These are phyloP conservation scores for Cecropterus lyciades DNA, from an alignment of 1,140 invertebrate species.

Conservation along the genomic window DNA sequence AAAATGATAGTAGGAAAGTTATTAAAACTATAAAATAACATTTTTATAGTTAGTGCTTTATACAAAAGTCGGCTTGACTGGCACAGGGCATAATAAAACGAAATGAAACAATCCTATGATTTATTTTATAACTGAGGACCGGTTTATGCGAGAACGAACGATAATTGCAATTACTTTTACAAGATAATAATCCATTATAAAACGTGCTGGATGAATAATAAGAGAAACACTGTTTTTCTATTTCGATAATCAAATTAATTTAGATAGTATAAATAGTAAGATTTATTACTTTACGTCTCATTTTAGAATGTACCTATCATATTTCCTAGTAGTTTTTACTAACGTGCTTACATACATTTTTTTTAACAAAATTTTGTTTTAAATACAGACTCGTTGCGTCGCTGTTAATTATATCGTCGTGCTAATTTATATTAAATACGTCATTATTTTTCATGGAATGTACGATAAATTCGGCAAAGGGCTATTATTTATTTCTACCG, in stretches of 20 bases:
- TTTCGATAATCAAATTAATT: no score
- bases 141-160: slow-evolving; percentile 49
- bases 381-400: neutral
- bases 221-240: no score
- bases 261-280: no score
- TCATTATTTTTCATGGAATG: slow-evolving; percentile 32
- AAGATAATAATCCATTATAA: neutral
- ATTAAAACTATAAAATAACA: slow-evolving; percentile 60
- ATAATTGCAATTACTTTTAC: slow-evolving; percentile 26
- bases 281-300: no score
- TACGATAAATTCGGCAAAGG: slow-evolving; percentile 43
- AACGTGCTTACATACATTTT: no score
- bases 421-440: slow-evolving; percentile 27
- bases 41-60: slow-evolving; percentile 64
- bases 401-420: slow-evolving; percentile 11
- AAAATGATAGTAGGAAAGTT: slow-evolving; percentile 41
- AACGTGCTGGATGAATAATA: no score
- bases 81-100: slow-evolving; percentile 70
- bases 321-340: no score
- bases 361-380: slow-evolving; percentile 4
- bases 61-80: slow-evolving; percentile 61
- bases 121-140: slow-evolving; percentile 67
- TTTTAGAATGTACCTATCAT: no score
- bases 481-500: slow-evolving; percentile 62
- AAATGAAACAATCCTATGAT: slow-evolving; percentile 75